phyloP scores from a whole-genome alignment of 1,140 invertebrate species.

The Hydropsyche tenuis region DNA sequence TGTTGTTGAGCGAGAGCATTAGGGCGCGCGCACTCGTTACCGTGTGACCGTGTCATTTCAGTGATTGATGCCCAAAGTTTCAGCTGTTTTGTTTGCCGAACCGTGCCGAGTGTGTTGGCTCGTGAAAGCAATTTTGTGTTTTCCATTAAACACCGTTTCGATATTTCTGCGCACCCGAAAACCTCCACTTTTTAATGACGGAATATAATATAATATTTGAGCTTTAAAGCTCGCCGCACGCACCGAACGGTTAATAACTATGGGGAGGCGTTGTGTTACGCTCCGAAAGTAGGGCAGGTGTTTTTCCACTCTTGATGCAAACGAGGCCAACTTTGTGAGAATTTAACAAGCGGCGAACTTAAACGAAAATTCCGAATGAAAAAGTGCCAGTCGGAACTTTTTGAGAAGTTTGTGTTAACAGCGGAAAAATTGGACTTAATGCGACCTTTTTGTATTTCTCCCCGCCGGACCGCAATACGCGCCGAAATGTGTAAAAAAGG shows the following conservation, averaged over 20 bases:
- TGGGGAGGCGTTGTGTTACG: not conserved
- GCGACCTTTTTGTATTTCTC: not conserved
- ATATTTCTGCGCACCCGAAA: not conserved
- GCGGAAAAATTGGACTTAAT: conserved; percentile 9
- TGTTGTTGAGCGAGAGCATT: not conserved
- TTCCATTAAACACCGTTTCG: conserved; percentile 25
- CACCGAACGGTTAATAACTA: not conserved
- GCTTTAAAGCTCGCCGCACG: no score
- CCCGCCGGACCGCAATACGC: not conserved
- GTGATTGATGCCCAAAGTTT: conserved; percentile 32
- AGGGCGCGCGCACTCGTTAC: not conserved
- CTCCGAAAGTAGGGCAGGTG: conserved; percentile 12
- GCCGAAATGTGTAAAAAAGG: no score
- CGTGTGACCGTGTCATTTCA: conserved; percentile 26
- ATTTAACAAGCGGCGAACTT: not conserved
- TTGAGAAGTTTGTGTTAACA: conserved; percentile 9
- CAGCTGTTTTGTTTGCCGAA: conserved; percentile 17
- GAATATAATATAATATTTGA: no score
- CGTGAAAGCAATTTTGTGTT: conserved; percentile 28
- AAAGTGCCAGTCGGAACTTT: not conserved
- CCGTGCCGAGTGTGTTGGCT: not conserved
- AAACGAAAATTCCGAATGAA: conserved; percentile 16
- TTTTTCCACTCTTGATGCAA: conserved; percentile 15
- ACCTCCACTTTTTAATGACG: conserved; percentile 4
- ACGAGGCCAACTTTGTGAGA: conserved; percentile 13